Percentiles rank a stretch among this genome's conserved stretches.
phyloP scores from a whole-genome alignment of 2,113 vertebrate species.

The Prunella fulvescens region DNA sequence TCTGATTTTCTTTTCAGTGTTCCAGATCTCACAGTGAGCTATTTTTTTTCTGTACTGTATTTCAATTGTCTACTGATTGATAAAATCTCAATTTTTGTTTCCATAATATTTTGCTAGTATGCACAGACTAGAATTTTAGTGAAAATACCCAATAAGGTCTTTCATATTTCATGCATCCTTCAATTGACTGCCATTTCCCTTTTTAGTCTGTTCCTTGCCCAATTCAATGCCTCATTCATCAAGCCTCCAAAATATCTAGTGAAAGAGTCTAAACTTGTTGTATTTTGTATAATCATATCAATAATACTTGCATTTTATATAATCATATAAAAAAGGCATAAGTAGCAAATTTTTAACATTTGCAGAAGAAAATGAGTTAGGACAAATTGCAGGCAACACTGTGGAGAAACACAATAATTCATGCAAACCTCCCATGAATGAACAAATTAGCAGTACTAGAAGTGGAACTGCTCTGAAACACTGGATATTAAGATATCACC shows the following conservation, averaged over 20 bases:
- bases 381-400: neutral
- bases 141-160: neutral
- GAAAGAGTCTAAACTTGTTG: neutral
- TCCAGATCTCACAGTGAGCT: neutral
- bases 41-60: neutral
- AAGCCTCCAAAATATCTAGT: neutral
- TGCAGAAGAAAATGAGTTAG: neutral
- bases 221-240: neutral
- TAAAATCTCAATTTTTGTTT: neutral
- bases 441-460: neutral
- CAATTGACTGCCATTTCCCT: neutral
- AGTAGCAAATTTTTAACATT: neutral
- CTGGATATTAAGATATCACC: neutral
- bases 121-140: neutral
- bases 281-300: neutral
- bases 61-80: neutral
- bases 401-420: neutral
- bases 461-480: neutral
- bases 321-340: neutral
- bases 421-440: neutral
- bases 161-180: neutral
- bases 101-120: neutral
- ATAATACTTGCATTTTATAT: neutral
- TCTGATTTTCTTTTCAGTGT: neutral
- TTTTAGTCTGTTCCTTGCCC: neutral